Conservation (phyloP, 2,797 vertebrate genomes). For the Scarus forsteni region DNA sequence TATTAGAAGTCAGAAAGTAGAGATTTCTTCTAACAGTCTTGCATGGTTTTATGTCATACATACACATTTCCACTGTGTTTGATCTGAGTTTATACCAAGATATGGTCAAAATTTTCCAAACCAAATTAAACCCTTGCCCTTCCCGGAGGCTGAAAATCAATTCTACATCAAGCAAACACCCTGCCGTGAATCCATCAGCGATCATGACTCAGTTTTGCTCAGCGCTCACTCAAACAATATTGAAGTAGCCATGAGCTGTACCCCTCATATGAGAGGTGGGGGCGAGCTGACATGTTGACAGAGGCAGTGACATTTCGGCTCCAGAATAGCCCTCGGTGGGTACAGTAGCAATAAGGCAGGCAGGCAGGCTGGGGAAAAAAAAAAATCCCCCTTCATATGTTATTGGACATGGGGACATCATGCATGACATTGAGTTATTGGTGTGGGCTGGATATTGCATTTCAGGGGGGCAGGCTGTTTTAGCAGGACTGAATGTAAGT, state of each 20-base stretch:
- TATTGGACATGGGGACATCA: neutral
- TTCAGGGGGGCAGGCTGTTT: neutral
- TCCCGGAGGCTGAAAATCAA: slow-evolving; percentile 1
- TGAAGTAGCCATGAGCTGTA: slow-evolving; percentile 18
- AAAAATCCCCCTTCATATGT: neutral
- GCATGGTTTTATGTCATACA: neutral
- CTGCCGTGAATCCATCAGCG: neutral
- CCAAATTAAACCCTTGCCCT: neutral
- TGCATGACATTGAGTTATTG: neutral
- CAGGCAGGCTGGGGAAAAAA: too few species aligned
- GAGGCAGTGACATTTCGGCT: slow-evolving; percentile 31
- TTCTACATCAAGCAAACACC: slow-evolving; percentile 5
- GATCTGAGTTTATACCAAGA: neutral
- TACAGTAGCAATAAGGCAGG: neutral
- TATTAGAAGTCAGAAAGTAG: too few species aligned
- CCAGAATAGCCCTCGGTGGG: neutral
- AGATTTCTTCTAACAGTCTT: too few species aligned
- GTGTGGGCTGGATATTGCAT: neutral
- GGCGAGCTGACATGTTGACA: slow-evolving; percentile 25
- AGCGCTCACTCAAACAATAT: slow-evolving; percentile 15
- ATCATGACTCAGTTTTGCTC: slow-evolving; percentile 6
- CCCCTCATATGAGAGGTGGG: slow-evolving; percentile 6
- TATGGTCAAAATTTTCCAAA: neutral
- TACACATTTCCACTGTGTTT: neutral
- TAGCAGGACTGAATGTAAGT: neutral